Base-by-base conservation (phyloP, 2,113 vertebrate genomes). In the Pelodiscus sinensis region DNA sequence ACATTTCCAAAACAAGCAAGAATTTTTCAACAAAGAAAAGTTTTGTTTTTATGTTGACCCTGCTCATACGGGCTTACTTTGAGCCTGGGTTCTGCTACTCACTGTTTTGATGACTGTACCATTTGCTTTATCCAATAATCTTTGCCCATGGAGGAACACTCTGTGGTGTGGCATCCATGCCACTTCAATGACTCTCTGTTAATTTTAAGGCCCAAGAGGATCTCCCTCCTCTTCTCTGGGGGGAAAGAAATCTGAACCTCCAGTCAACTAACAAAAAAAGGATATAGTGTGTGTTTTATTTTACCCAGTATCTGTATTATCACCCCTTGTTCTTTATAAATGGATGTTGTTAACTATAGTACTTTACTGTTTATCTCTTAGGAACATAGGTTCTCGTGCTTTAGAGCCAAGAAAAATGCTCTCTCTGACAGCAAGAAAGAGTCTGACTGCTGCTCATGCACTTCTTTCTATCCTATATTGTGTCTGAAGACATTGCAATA, bases 1-100 rank as follows among this genome's bases (percentile, higher is more conserved):
- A 0, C 85, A 81, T 65, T 86, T 84, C 16, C 84, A 80, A 85
- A 92, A 94, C 85, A 94, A 87, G 92, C 57, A 18, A 2, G 0
- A 79, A 85, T 96, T 96, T 90, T 51, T 82, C 35, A 87, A 35
- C 29, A 71, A 29, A 91, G 44, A 86, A 92, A 94, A 94, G 80
- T 51, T 1, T 0, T 9, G 18, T 6, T n/a, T 83, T 16, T 68
- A 51, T 1, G 0, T n/a, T 35, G 18, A 35, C 78, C 0, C 0
- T 27, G 5, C 21, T 8, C 2, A 0, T 62, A 54, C 54, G 35
- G 88, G 1, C 7, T 44, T 44, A 79, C 22, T 52, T 56, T 9
- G 0, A 2, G 31, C 31, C 16, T 54, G 60, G 51, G 27, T 91
- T 22, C 62, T 0, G 0, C 62, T 83, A 65, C 55, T 75, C 21